Evolutionary conservation across 2,113 vertebrate species (phyloP), one percentile per base, ranked within the genome.

Genomic region (Clarias gariepinus): DNA sequence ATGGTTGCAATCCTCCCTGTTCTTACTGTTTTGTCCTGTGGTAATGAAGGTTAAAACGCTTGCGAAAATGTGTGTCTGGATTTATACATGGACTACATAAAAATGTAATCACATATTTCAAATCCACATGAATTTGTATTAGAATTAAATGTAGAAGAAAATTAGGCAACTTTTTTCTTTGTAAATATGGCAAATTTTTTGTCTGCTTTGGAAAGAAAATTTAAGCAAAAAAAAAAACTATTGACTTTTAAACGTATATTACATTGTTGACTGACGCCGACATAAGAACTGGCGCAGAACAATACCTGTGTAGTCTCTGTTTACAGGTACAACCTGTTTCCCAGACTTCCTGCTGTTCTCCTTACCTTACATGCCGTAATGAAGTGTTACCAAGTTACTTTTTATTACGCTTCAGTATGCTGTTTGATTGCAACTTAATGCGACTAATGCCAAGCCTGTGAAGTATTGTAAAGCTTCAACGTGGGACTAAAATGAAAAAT

Each of bases 331-430:
- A 86, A 86, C 84, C 84, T 58, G 84, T 55, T 86, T 58, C 33
- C 7, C 21, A 58, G 64, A 64, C 52, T 69, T 69, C 30, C 36
- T 36, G 55, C 76, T 69, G 76, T 28, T 53, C 41, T 64, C 12
- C 69, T 28, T 41, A 81, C 52, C 69, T 77, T 71, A 68, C 63
- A 68, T 76, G 69, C 33, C n/a, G n/a, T 82, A 25, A 21, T 79
- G 80, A 88, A 82, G 25, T 68, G 36, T 88, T 78, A 61, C 61
- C 71, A 86, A 69, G 77, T 87, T 86, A 87, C 83, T 86, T 60
- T 87, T 88, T 81, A 87, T 87, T 86, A 86, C 78, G 71, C 83
- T 71, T 74, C 41, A 25, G 53, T 76, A 15, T 52, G 85, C 85
- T 87, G 63, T 28, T n/a, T 36, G 58, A 84, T 41, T 36, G 33